These are phyloP conservation scores for Eupeodes luniger DNA, from an alignment of 2,888 invertebrate species.

Conservation along the genomic window DNA sequence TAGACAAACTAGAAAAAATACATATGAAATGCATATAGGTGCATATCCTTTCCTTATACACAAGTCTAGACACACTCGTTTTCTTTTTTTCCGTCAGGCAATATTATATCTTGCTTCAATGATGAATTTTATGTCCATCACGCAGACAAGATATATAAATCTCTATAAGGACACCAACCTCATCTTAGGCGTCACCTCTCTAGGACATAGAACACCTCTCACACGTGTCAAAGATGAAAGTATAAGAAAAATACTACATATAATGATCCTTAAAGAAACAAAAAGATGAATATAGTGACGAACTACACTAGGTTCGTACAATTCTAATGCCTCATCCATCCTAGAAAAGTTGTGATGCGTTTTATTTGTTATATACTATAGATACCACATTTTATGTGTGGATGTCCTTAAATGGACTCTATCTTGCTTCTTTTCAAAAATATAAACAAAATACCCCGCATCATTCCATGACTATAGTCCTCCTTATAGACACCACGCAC, in stretches of 20 bases:
- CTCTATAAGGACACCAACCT: background rate
- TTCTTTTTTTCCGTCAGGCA: background rate
- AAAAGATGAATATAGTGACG: background rate
- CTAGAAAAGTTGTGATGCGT: constrained; percentile 22
- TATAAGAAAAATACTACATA: background rate
- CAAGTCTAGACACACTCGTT: constrained; percentile 7
- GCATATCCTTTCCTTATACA: background rate
- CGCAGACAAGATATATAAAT: constrained; percentile 5
- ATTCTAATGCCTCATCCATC: background rate
- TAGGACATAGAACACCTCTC: background rate
- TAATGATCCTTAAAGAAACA: background rate
- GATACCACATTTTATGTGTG: too few species aligned
- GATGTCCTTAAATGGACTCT: constrained; percentile 40
- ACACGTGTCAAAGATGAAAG: constrained; percentile 15
- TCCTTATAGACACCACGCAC: constrained; percentile 16
- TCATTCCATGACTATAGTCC: constrained; percentile 30
- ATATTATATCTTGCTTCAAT: constrained; percentile 1
- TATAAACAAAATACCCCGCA: constrained; percentile 22
- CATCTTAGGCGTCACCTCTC: background rate
- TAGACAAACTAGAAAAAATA: background rate
- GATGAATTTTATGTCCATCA: constrained; percentile 10
- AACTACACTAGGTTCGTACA: background rate
- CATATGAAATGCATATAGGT: background rate
- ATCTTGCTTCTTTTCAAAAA: background rate
- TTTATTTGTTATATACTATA: background rate